Conservation (phyloP, 2,888 invertebrate species). For the Ypsolopha scabrella region DNA sequence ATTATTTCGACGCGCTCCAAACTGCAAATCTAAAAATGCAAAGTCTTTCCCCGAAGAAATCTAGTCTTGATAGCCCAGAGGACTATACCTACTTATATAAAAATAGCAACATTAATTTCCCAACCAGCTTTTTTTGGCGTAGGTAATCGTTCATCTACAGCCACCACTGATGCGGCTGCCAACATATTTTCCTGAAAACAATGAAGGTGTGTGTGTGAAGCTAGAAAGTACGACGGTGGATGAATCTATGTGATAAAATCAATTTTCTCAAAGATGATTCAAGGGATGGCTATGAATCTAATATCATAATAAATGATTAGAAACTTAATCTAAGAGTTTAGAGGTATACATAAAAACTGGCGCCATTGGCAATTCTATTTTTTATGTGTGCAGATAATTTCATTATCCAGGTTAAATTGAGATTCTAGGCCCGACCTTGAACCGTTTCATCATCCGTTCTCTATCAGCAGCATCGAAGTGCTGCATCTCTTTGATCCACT, state of each 20-base stretch:
- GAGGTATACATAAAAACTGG: background rate
- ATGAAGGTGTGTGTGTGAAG: background rate
- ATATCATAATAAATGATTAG: too few relatives aligned
- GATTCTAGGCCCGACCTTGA: constrained; percentile 25
- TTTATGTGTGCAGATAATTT: background rate
- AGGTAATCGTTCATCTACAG: constrained; percentile 26
- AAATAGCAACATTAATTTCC: constrained; percentile 18
- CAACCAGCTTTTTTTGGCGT: constrained; percentile 36
- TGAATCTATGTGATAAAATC: background rate
- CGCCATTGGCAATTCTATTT: background rate
- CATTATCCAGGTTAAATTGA: background rate
- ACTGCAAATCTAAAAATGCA: too few relatives aligned
- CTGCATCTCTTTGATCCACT: constrained; percentile 63
- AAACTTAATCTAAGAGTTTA: too few relatives aligned
- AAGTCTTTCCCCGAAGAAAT: too few relatives aligned
- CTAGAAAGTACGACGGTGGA: background rate
- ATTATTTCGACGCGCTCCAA: too few relatives aligned
- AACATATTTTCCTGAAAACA: constrained; percentile 51
- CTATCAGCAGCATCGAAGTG: constrained; percentile 54
- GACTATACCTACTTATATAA: too few relatives aligned
- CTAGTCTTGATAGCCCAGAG: too few relatives aligned
- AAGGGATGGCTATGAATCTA: background rate
- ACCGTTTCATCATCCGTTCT: constrained; percentile 45
- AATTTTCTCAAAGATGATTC: background rate
- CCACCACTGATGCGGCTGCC: constrained; percentile 34